Evolutionary conservation across 1,140 invertebrate species (phyloP), one percentile per base, ranked within the genome.

Genomic region (Conus betulinus): DNA sequence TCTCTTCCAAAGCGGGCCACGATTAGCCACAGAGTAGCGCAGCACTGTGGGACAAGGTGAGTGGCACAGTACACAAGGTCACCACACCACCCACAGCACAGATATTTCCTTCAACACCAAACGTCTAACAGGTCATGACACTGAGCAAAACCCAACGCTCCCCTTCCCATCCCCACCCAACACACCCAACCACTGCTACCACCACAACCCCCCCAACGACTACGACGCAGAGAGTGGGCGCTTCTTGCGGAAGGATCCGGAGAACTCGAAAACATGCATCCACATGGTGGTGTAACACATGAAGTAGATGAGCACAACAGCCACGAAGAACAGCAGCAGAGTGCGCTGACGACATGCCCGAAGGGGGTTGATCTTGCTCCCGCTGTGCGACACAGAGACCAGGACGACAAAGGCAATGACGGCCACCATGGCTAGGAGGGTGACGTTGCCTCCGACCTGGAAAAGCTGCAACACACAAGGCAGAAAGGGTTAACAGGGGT

Each of bases 241-340:
- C 81, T 90, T 90, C 87, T 93, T 93, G 84, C 92, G 92, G 88
- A 93, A 90, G n/a, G 93, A 92, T 13, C 93, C 91, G 85, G 92
- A 92, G 74, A 94, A 92, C 63, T 94, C 93, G 88, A 93, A 91
- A 4, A 91, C 92, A 55, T 92, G 92, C 91, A 94, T 93, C 93
- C 93, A 93, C 53, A 94, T 92, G 25, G 93, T 92, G 25, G 94
- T 94, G 90, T 93, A 93, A 88, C 93, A 94, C 91, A 94, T 93
- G 87, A 94, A 92, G 87, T 94, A 94, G 17, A 94, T 89, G 20
- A 94, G 39, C 15, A 94, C 88, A 7, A 94, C 84, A 3, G 88
- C 89, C 3, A 93, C 53, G 88, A 94, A 94, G 52, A 92, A 89
- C n/a, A 94, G 25, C 7, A 94, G 87, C 57, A 94, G 93, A 27